Percentiles rank a stretch among this genome's conserved stretches.
Evolutionary conservation across 37 sponge, comb jelly and placozoan genomes (phyloP).

Genomic region (Dysidea cf. avara): DNA sequence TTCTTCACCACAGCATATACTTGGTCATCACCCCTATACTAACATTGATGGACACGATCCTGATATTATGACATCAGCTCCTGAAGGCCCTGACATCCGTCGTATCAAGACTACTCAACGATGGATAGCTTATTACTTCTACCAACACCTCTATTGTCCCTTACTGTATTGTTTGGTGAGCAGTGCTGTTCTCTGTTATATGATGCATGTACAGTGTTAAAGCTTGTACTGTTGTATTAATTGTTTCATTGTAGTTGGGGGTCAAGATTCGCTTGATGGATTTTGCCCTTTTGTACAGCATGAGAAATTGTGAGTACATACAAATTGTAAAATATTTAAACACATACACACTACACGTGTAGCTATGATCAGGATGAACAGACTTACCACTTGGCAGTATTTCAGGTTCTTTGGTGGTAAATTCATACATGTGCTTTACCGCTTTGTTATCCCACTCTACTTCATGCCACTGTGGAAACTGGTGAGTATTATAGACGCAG

Average conservation of each 20-base stretch:
- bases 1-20: slow-evolving; percentile 24
- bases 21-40: slow-evolving; percentile 68
- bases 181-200: not conserved
- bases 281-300: slow-evolving; percentile 1
- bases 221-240: not conserved
- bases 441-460: slow-evolving; percentile 25
- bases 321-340: not conserved
- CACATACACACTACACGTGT: not conserved
- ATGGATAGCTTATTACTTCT: slow-evolving; percentile 44
- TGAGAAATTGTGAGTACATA: not conserved
- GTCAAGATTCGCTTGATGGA: slow-evolving; percentile 46
- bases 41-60: slow-evolving; percentile 68
- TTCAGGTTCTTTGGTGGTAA: slow-evolving; percentile 34
- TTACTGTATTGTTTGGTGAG: slow-evolving; percentile 37
- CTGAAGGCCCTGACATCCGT: slow-evolving; percentile 24
- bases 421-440: slow-evolving; percentile 5
- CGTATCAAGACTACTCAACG: slow-evolving; percentile 41
- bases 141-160: slow-evolving; percentile 52
- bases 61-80: slow-evolving; percentile 43
- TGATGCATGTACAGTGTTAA: not conserved
- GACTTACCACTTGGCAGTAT: slow-evolving; percentile 3
- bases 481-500: slow-evolving; percentile 1
- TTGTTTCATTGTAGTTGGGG: slow-evolving; percentile 17
- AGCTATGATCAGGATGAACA: slow-evolving; percentile 35
- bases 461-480: slow-evolving; percentile 8